Evolutionary conservation across 2,888 invertebrate genomes (phyloP).

Genomic region (Ptychoptera albimana): DNA sequence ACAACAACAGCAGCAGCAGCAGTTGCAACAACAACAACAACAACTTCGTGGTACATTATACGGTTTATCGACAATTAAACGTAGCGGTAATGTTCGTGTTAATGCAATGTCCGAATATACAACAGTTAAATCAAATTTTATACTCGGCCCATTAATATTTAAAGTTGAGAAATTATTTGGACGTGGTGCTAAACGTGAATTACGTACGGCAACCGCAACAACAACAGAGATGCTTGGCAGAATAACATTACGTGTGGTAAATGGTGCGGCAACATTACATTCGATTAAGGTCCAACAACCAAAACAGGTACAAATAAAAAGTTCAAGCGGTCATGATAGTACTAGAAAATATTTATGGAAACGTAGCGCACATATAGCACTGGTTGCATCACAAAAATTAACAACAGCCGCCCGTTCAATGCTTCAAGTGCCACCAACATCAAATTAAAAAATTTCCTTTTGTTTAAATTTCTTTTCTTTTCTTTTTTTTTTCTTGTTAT

Average conservation of each 20-base stretch:
- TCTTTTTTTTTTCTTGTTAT: too few relatives aligned
- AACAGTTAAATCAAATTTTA: constrained; percentile 67
- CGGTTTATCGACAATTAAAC: constrained; percentile 59
- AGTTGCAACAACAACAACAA: constrained; percentile 27
- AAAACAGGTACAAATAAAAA: constrained; percentile 78
- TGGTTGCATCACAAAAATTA: constrained; percentile 67
- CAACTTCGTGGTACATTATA: constrained; percentile 61
- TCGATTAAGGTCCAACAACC: constrained; percentile 75
- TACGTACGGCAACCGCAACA: constrained; percentile 74
- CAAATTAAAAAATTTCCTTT: too few relatives aligned
- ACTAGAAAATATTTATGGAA: constrained; percentile 74
- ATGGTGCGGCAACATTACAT: constrained; percentile 67
- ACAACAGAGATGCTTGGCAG: constrained; percentile 76
- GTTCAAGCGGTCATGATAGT: constrained; percentile 62
- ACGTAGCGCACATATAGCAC: constrained; percentile 67
- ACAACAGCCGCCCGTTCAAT: constrained; percentile 32
- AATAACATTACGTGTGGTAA: constrained; percentile 57
- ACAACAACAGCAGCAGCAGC: constrained; percentile 21
- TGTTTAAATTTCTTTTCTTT: too few relatives aligned
- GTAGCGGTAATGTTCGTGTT: constrained; percentile 66
- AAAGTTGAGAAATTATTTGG: constrained; percentile 49
- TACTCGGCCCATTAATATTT: constrained; percentile 60
- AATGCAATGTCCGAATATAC: constrained; percentile 65
- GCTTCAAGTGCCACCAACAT: constrained; percentile 13
- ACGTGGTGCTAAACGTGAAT: constrained; percentile 59